Base-by-base conservation (phyloP, 2,113 vertebrate genomes). In the Scortum barcoo region DNA sequence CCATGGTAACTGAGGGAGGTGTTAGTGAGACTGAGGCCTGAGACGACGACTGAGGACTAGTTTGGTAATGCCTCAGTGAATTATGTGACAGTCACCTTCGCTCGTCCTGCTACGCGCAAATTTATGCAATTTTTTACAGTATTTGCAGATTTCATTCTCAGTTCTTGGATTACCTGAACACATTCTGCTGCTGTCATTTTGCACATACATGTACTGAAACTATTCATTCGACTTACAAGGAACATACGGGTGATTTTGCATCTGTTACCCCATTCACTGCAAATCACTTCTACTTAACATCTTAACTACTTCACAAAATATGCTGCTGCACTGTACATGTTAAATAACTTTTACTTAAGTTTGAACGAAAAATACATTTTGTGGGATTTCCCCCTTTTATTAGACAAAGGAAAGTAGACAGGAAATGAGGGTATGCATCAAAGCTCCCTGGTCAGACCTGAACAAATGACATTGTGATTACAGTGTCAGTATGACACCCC, bases 1-100 rank as follows among this genome's bases (percentile, higher is more conserved):
- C 70, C 78, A 79, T 84, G 78, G 85, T 17, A 80, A 85, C 70
- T 26, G 61, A 57, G 60, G 62, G 42, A 17, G 0, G 71, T 3
- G 80, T 80, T 54, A 0, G 51, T 56, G 69, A 42, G 48, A 33
- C 19, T 9, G 0, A 82, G 42, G 57, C 71, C 72, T 66, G 26
- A 75, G 51, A 58, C n/a, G 51, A 58, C n/a, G 20, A 60, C 75
- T 71, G 8, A 69, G 54, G 28, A 51, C 24, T 17, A 42, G 60
- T 46, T 58, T 67, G 44, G 26, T 30, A 44, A 79, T 38, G 58
- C 66, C 61, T 70, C 9, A 51, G 40, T 51, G 9, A 40, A 75
- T 5, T 36, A 24, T 20, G 16, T 20, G 53, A 67, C 14, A 13
- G 7, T 17, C 10, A 20, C 58, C 11, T 24, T 12, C 19, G 24